A percentile compares a stretch with the other conserved stretches of the same genome.
These are phyloP conservation scores for Pristionchus japonicus DNA, from an alignment of 2,888 invertebrate species.

Conservation along the genomic window DNA sequence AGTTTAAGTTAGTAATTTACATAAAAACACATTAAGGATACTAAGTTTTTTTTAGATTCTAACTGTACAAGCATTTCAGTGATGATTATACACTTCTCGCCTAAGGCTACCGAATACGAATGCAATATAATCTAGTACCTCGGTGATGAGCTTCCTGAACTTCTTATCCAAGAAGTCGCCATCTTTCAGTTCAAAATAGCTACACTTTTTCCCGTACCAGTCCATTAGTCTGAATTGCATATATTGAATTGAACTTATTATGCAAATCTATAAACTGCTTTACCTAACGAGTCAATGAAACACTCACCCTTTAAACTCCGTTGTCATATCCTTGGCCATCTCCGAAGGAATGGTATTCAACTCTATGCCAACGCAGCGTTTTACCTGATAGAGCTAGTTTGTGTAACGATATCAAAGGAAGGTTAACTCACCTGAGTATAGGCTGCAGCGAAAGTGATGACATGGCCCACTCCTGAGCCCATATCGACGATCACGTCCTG, in stretches of 20 bases:
- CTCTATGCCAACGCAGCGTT: constrained; percentile 94
- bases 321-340: constrained; percentile 85
- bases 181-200: constrained; percentile 79
- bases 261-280: background rate
- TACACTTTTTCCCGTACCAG: constrained; percentile 96
- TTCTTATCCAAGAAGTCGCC: constrained; percentile 95
- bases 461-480: constrained; percentile 97
- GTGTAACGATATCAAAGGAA: background rate
- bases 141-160: constrained; percentile 92
- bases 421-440: constrained; percentile 80
- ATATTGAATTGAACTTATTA: background rate
- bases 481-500: constrained; percentile 97
- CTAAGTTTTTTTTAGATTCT: no score
- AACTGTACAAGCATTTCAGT: no score
- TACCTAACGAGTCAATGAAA: background rate
- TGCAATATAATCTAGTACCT: constrained; percentile 77
- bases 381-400: constrained; percentile 79
- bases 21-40: background rate
- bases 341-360: constrained; percentile 95
- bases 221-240: constrained; percentile 87
- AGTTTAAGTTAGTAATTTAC: no score
- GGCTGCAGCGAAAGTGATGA: constrained; percentile 97
- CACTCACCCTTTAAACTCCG: constrained; percentile 65
- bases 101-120: no score
- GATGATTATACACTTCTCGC: no score